Evolutionary conservation across 1,140 invertebrate species (phyloP), one percentile per base, ranked within the genome.

Genomic region (Drosophila watanabei): DNA sequence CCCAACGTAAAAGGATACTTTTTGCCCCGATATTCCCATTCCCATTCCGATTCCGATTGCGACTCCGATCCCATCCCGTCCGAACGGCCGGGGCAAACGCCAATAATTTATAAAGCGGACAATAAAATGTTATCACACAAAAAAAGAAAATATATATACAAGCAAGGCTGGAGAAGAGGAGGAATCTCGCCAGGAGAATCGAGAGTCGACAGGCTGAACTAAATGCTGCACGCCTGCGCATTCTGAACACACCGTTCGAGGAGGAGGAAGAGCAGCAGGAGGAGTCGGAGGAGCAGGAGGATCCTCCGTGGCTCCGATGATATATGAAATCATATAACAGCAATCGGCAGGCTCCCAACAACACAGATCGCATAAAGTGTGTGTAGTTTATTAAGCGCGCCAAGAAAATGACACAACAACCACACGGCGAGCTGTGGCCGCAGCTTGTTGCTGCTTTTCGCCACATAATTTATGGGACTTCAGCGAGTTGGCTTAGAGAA

Each of bases 151-250:
- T 59, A 66, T 58, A 58, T 60, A 77, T 39, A 66, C 51, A 66
- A 63, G 54, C 57, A 61, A 58, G 18, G 18, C 37, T 37, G 39
- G 49, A 24, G 57, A 39, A 45, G 20, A 18, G 52, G 48, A 46
- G 32, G 56, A 77, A 64, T 71, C 65, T 63, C 32, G 32, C 11
- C 16, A 20, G 13, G 56, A 61, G 73, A 59, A 68, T 64, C 60
- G 73, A 43, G 51, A 78, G 75, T 62, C 75, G 85, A 92, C 84
- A 91, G 82, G 81, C 89, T 91, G 89, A 91, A 91, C 89, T 91
- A 91, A 91, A 91, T 92, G 89, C 89, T 60, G 89, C 82, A 89
- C 89, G 89, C 89, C 84, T 91, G 89, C 89, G 89, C 89, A 91
- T 91, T 82, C 75, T 75, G 84, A 85, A 79, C 78, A 88, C 76